Evolutionary conservation across 2,888 invertebrate genomes (phyloP).

Genomic region (Troides oblongomaculatus): DNA sequence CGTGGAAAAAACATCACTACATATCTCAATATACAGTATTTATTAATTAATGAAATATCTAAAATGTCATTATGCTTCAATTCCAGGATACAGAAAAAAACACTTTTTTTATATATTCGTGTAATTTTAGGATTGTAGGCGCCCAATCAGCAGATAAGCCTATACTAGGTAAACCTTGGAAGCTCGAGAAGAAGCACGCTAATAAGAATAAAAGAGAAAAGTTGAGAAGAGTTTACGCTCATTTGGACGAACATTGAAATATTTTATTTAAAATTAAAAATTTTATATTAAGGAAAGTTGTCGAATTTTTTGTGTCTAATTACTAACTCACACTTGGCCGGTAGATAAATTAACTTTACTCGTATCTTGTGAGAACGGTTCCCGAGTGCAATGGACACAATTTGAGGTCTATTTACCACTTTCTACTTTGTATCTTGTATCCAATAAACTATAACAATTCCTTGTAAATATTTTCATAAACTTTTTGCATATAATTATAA

Average conservation of each 20-base stretch:
- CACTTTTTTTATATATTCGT: not conserved
- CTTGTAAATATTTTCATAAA: slow-evolving; percentile 16
- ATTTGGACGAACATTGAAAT: slow-evolving; percentile 89
- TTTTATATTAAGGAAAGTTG: not conserved
- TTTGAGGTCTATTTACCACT: too few species aligned
- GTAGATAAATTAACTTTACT: too few species aligned
- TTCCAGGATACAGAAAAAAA: too few species aligned
- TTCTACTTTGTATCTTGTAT: not conserved
- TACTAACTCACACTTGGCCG: too few species aligned
- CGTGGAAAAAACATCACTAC: too few species aligned
- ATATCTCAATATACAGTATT: too few species aligned
- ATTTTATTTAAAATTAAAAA: not conserved
- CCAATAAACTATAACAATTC: slow-evolving; percentile 9
- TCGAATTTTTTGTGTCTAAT: too few species aligned
- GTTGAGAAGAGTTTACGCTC: slow-evolving; percentile 89
- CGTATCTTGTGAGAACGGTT: too few species aligned
- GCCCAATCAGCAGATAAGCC: slow-evolving; percentile 42
- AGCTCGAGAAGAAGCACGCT: slow-evolving; percentile 89
- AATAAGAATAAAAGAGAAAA: slow-evolving; percentile 96
- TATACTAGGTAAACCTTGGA: slow-evolving; percentile 84
- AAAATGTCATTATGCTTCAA: too few species aligned
- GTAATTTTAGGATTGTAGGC: slow-evolving; percentile 50
- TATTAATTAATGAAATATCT: too few species aligned
- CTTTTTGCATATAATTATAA: not conserved
- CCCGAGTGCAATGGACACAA: too few species aligned